phyloP scores from a whole-genome alignment of 2,113 vertebrate species.

The Bagarius yarrelli region DNA sequence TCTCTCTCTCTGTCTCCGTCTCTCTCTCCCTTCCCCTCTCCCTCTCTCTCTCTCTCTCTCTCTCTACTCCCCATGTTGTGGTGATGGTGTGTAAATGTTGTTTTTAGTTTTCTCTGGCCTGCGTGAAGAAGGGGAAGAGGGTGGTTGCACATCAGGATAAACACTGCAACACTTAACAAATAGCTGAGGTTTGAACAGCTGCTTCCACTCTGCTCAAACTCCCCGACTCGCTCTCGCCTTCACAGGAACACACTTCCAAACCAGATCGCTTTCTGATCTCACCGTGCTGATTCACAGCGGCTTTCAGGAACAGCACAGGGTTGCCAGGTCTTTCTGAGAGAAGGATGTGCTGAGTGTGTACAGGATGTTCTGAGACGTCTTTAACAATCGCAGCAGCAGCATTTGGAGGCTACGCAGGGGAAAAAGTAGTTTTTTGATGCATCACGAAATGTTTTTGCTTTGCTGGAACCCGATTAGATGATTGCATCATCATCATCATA shows the following conservation, averaged over 20 bases:
- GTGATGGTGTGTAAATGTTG: constrained; percentile 53
- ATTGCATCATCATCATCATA: too few species aligned
- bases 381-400: too few species aligned
- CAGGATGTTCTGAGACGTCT: background rate
- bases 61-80: constrained; percentile 17
- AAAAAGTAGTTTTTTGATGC: too few species aligned
- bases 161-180: constrained; percentile 72
- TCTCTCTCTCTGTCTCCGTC: background rate
- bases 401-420: too few species aligned
- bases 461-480: too few species aligned
- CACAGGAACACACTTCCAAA: background rate
- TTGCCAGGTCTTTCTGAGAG: background rate
- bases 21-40: constrained; percentile 1
- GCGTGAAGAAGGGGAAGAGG: constrained; percentile 66
- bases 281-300: too few species aligned
- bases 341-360: background rate
- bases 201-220: constrained; percentile 60
- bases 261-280: background rate
- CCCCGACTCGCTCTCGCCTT: background rate
- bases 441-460: too few species aligned
- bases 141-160: constrained; percentile 66
- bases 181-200: constrained; percentile 72
- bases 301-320: background rate
- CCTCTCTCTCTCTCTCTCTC: background rate
- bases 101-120: constrained; percentile 67